These are phyloP conservation scores for Coturnix japonica DNA, from an alignment of 2,113 vertebrate species.

Conservation along the genomic window DNA sequence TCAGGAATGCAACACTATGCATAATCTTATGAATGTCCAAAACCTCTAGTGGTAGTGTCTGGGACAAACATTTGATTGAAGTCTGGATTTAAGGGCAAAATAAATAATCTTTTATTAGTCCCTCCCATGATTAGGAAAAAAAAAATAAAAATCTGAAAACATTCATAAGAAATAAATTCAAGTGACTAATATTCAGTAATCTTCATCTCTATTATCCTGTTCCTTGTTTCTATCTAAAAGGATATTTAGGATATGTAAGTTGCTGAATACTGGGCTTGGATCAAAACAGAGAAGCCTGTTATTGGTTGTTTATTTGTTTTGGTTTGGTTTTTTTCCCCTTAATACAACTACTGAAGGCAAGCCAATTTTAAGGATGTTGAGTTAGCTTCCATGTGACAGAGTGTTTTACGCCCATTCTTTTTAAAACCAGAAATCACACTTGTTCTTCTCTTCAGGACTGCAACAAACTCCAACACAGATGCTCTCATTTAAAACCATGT, in stretches of 20 bases:
- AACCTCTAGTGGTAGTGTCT: too few species aligned
- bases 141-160: background rate
- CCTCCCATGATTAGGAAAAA: background rate
- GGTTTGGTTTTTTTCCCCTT: background rate
- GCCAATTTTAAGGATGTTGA: constrained; percentile 22
- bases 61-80: background rate
- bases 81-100: background rate
- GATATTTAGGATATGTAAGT: background rate
- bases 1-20: too few species aligned
- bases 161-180: background rate
- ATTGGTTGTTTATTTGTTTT: background rate
- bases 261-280: background rate
- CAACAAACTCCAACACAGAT: background rate
- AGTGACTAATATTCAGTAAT: background rate
- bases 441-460: background rate
- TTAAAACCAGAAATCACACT: background rate
- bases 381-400: background rate
- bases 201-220: background rate
- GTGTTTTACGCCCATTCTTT: constrained; percentile 4
- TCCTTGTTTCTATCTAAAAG: background rate
- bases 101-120: background rate
- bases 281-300: background rate
- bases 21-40: too few species aligned
- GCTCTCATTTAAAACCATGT: background rate
- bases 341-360: background rate